Conservation (phyloP, 2,113 vertebrate genomes). For the Elephas maximus region DNA sequence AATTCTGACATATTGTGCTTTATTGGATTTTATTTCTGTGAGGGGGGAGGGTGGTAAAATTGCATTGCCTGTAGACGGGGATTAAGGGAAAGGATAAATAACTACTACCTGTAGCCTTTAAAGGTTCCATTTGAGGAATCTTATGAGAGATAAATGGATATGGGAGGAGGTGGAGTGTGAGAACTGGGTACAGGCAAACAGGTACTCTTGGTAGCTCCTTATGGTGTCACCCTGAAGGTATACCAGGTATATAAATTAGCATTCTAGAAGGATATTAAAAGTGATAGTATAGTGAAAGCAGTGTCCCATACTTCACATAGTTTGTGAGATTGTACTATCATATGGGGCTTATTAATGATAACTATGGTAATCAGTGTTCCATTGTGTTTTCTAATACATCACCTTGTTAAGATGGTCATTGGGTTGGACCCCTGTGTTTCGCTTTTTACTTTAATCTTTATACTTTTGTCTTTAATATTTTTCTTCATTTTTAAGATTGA, state of each 20-base stretch:
- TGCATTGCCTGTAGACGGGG: not conserved
- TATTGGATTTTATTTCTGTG: not conserved
- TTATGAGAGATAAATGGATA: not conserved
- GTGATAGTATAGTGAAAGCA: not conserved
- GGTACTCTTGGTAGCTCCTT: not conserved
- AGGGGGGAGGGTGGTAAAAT: not conserved
- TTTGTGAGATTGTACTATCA: not conserved
- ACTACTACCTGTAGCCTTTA: not conserved
- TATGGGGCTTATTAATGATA: slow-evolving; percentile 28
- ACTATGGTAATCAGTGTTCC: not conserved
- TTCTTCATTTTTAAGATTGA: slow-evolving; percentile 10
- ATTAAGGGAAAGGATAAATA: not conserved
- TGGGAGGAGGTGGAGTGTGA: not conserved
- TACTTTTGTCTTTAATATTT: not conserved
- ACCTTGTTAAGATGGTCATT: slow-evolving; percentile 6
- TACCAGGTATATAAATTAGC: not conserved
- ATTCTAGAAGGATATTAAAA: slow-evolving; percentile 5
- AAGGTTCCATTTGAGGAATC: not conserved
- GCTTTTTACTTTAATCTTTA: not conserved
- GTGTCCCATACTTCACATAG: not conserved
- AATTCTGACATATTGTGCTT: not conserved
- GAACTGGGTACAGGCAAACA: not conserved
- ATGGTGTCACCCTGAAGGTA: not conserved
- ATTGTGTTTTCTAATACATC: not conserved
- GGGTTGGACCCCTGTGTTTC: slow-evolving; percentile 8